phyloP scores from a whole-genome alignment of 2,113 vertebrate species.

The Limnothrissa miodon region DNA sequence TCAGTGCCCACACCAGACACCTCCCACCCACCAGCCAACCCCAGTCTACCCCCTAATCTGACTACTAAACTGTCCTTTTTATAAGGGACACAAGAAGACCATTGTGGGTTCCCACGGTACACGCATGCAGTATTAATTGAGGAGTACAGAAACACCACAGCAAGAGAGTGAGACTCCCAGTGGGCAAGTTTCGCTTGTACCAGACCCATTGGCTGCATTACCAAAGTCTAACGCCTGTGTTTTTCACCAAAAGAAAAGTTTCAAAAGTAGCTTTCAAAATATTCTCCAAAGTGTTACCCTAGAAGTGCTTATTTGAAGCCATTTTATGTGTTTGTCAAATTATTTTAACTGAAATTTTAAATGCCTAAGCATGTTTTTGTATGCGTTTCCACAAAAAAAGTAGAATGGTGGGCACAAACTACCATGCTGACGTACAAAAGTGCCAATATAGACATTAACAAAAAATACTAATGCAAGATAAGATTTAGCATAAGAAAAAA shows the following conservation, averaged over 20 bases:
- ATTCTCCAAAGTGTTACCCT: not conserved
- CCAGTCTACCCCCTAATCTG: slow-evolving; percentile 10
- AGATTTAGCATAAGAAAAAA: too few relatives aligned
- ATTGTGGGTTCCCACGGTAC: slow-evolving; percentile 69
- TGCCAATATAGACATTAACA: not conserved
- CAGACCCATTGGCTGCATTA: not conserved
- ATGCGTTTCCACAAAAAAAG: not conserved
- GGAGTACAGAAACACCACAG: slow-evolving; percentile 60
- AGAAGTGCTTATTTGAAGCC: not conserved
- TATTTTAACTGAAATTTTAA: not conserved
- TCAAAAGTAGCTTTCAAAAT: not conserved
- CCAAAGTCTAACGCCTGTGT: not conserved
- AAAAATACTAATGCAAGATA: not conserved
- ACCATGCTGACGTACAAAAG: not conserved
- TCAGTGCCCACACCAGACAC: not conserved
- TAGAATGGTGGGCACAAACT: not conserved
- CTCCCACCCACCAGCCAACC: slow-evolving; percentile 3
- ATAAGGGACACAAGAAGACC: slow-evolving; percentile 51
- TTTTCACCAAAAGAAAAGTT: slow-evolving; percentile 1
- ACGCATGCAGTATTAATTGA: slow-evolving; percentile 74
- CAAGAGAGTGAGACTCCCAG: slow-evolving; percentile 25
- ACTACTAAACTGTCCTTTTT: slow-evolving; percentile 43
- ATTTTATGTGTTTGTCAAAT: not conserved
- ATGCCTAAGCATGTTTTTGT: not conserved
- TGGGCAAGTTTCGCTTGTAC: slow-evolving; percentile 57